A percentile compares a stretch with the other conserved stretches of the same genome.
These are phyloP conservation scores for Brachylomia viminalis DNA, from an alignment of 2,888 invertebrate genomes.

Conservation along the genomic window DNA sequence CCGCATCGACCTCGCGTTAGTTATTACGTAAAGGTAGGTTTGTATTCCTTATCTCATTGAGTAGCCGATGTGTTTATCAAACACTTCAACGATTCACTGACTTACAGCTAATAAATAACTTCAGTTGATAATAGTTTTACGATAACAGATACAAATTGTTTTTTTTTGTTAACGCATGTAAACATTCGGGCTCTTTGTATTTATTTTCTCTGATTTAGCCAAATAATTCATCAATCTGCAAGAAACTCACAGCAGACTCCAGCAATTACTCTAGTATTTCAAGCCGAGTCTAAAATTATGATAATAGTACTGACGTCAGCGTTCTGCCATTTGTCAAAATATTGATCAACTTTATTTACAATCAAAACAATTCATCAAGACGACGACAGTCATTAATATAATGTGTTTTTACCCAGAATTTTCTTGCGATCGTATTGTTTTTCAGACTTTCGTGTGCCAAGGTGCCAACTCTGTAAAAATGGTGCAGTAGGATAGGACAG, in stretches of 20 bases:
- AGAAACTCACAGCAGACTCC: constrained; percentile 12
- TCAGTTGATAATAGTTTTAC: constrained; percentile 71
- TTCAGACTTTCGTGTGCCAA: constrained; percentile 48
- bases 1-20: constrained; percentile 70
- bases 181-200: constrained; percentile 54
- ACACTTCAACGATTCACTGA: constrained; percentile 77
- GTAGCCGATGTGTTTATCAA: constrained; percentile 82
- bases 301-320: constrained; percentile 27
- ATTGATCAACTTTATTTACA: constrained; percentile 36
- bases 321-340: constrained; percentile 46
- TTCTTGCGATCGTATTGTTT: constrained; percentile 26
- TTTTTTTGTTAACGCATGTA: constrained; percentile 60
- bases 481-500: constrained; percentile 15
- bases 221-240: constrained; percentile 15
- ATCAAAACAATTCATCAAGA: constrained; percentile 23
- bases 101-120: constrained; percentile 80
- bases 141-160: constrained; percentile 71
- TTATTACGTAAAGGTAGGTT: constrained; percentile 83
- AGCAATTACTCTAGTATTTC: constrained; percentile 13
- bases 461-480: constrained; percentile 42
- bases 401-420: constrained; percentile 11
- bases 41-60: constrained; percentile 79
- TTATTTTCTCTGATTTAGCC: constrained; percentile 24
- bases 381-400: constrained; percentile 29
- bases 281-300: not conserved